Evolutionary conservation across 2,888 invertebrate genomes (phyloP), one percentile per base, ranked within the genome.

Genomic region (Colletes collaris): DNA sequence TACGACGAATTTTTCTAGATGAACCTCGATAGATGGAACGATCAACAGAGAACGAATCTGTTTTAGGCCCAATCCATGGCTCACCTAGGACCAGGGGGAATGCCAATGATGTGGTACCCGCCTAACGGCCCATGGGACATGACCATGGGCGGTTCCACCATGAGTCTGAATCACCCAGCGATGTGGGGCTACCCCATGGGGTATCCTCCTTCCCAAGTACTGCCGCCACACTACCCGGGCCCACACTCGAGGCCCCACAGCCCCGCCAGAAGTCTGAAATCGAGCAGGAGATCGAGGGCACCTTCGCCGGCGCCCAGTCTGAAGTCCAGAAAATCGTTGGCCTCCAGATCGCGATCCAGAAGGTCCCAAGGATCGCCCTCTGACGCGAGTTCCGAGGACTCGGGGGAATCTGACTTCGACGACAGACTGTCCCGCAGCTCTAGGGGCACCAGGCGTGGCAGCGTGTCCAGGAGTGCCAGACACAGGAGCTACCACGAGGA

Each of bases 1-100:
- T 27, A 27, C 27, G 27, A 27, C 27, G 27, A 27, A 27, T 27
- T 27, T 27, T 27, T 27, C 27, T 27, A 27, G 27, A 27, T 27
- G 2, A 27, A 27, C 2, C 27, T 27, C 2, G 27, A 27, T 27
- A 27, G 27, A 27, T 27, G 27, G 27, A 27, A 27, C 2, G 27
- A 27, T 27, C 27, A 2, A 27, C 27, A 27, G 27, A 27, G 27
- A 27, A 27, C 27, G 27, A 27, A 27, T 27, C 27, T 27, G 27
- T 27, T 40, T 0, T 88, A 96, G 96, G 95, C 96, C 0, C 96
- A 96, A 87, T 96, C 96, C 0, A 94, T 96, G 94, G 96, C 96
- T 0, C 96, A 96, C 66, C 89, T 96, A 7, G 88, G 92, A 0
- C 76, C 90, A 0, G 91, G 92, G 5, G 93, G 93, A 27, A 93